Evolutionary conservation across 2,113 vertebrate genomes (phyloP), one percentile per base, ranked within the genome.

Genomic region (Crocuta crocuta): DNA sequence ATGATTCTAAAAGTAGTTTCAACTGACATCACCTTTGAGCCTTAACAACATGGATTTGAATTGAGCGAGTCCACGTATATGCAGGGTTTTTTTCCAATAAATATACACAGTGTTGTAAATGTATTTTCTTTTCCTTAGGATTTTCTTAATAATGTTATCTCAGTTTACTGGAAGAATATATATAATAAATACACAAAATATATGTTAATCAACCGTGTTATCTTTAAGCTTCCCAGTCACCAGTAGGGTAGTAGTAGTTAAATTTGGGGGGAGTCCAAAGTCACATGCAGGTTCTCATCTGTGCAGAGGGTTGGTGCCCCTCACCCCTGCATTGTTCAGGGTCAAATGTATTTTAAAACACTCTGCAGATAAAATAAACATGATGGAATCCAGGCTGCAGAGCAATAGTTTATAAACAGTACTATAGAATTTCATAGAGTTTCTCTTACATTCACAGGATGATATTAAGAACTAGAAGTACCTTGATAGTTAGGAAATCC

Each of bases 1-100:
- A 35, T 73, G 7, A 28, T 61, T 84, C 76, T 24, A 45, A 93
- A 93, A 95, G 55, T 76, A 79, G 70, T 94, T 87, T 95, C 26
- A 87, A 53, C 58, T 91, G 70, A 66, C 45, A 74, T 87, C 26
- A 31, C 24, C 28, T 48, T 48, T 48, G 43, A 76, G 43, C 43
- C 4, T 76, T 26, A 76, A 48, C 43, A 48, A 48, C 13, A 48
- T 76, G 26, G 43, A 28, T 76, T 76, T 76, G 74, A 76, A 76
- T 28, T 17, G 43, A 45, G 74, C 7, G 4, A 7, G 43, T 48
- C 13, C 73, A 76, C 24, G 28, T 28, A 45, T 24, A 17, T 48
- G 74, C 26, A 76, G 13, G 17, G 17, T 43, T 76, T 31, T 31
- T 28, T 48, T 12, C 9, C 74, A 76, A 26, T 48, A 48, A 76